Evolutionary conservation across 2,797 vertebrate genomes (phyloP), one percentile per base, ranked within the genome.

Genomic region (Mormyrus proboscirostris): DNA sequence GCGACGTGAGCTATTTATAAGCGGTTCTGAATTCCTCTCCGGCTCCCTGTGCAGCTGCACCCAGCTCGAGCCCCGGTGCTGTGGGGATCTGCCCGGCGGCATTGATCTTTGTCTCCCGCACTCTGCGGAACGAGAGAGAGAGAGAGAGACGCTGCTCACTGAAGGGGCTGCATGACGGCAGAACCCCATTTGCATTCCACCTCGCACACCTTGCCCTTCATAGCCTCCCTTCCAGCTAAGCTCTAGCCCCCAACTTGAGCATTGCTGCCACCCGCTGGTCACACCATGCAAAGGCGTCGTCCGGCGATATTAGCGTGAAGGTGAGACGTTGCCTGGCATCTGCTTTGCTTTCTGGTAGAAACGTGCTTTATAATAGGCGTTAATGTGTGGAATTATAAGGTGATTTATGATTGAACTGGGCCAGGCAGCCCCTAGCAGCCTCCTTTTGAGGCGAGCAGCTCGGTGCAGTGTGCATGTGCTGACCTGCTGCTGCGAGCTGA

Each of bases 41-140:
- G 41, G 50, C 76, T 83, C 90, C 91, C 91, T 89, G 86, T 92
- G 87, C 91, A 94, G 92, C 55, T 84, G 87, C 94, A 95, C 94
- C 94, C 95, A 95, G 92, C 91, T 88, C 69, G n/a, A 89, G 92
- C 90, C 44, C 88, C 89, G 76, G 89, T 93, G 93, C 91, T 91
- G 85, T 93, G 93, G 95, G 93, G 94, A 93, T 94, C 88, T 92
- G 93, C 92, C 94, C 94, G 92, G 95, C 95, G 92, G 90, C 94
- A 96, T 95, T 95, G 95, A 96, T 96, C 95, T 94, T 92, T 50
- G 22, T 92, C 91, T 94, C 94, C 91, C 91, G 69, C 49, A 92
- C 92, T 62, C 57, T n/a, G 59, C 22, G 22, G n/a, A 62, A 22
- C 7, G 94, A 94, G 83, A 1, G 59, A 22, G 47, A 83, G 90